Evolutionary conservation across 2,888 invertebrate genomes (phyloP), one percentile per base, ranked within the genome.

Genomic region (Drosophila mayaguana): DNA sequence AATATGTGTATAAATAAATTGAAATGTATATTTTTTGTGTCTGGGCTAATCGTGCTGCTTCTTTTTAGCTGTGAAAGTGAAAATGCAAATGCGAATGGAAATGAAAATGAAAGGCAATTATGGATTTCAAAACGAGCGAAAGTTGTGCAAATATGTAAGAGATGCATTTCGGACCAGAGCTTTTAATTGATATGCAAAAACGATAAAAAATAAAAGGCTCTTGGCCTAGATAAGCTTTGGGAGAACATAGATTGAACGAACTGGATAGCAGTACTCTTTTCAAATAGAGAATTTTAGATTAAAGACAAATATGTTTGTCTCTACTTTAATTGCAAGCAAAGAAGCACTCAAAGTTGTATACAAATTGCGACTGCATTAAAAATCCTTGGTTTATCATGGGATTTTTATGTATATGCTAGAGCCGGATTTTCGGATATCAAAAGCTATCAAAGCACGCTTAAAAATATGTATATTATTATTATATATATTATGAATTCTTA

Each of bases 21-120:
- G 22, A 53, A n/a, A 53, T 38, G 51, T 66, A 9, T n/a, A 25
- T 48, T 46, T 40, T 63, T 67, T 53, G n/a, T 25, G 36, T 36
- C 45, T 22, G 32, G 32, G 63, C 57, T 67, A 67, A 61, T 51
- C 32, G 53, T 32, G 32, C n/a, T 12, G 2, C 4, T 45, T 38
- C 14, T 43, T 43, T 46, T 50, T 45, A 16, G 4, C 3, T 7
- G 16, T n/a, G 45, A 57, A 59, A 57, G 42, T 43, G 46, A 57
- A 62, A 25, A 45, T 51, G 43, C 34, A 20, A 55, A 55, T 50
- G 18, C 22, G 32, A 12, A 28, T 36, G 20, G 6, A 50, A 32
- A 32, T 20, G 32, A 50, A 48, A 64, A 42, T 54, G 16, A 42
- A 48, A 22, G 18, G 36, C 28, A 43, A 40, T 50, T 43, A 45